Evolutionary conservation across 2,888 invertebrate species (phyloP).

Genomic region (Apotomis turbidana): DNA sequence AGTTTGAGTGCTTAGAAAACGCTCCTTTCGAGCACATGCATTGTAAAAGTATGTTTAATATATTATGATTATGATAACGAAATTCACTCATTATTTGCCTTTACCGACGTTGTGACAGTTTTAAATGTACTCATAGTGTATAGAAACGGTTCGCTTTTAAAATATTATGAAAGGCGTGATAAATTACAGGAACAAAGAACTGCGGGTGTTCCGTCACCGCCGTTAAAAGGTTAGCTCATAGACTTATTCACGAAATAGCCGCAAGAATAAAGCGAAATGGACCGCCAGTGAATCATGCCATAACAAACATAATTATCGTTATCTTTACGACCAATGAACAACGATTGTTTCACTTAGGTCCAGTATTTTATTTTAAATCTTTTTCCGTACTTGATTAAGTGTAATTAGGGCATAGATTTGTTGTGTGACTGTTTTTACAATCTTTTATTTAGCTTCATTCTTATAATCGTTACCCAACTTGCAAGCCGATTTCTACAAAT

Average conservation of each 20-base stretch:
- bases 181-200: conserved; percentile 36
- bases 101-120: too few species aligned
- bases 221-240: conserved; percentile 53
- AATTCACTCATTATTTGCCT: too few species aligned
- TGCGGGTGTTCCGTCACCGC: conserved; percentile 42
- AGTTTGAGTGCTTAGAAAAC: too few species aligned
- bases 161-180: background rate
- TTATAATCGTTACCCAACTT: too few species aligned
- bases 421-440: background rate
- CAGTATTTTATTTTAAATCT: conserved; percentile 44
- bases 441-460: too few species aligned
- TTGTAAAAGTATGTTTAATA: too few species aligned
- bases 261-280: conserved; percentile 53
- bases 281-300: conserved; percentile 60
- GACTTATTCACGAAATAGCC: conserved; percentile 57
- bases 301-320: conserved; percentile 73
- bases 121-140: too few species aligned
- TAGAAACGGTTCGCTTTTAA: too few species aligned
- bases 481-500: too few species aligned
- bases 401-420: conserved; percentile 37
- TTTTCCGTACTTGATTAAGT: conserved; percentile 36
- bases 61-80: too few species aligned
- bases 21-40: too few species aligned
- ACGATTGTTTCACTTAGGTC: conserved; percentile 52
- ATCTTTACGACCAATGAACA: conserved; percentile 74